phyloP scores from a whole-genome alignment of 2,888 invertebrate genomes.

The Crossocerus cetratus region DNA sequence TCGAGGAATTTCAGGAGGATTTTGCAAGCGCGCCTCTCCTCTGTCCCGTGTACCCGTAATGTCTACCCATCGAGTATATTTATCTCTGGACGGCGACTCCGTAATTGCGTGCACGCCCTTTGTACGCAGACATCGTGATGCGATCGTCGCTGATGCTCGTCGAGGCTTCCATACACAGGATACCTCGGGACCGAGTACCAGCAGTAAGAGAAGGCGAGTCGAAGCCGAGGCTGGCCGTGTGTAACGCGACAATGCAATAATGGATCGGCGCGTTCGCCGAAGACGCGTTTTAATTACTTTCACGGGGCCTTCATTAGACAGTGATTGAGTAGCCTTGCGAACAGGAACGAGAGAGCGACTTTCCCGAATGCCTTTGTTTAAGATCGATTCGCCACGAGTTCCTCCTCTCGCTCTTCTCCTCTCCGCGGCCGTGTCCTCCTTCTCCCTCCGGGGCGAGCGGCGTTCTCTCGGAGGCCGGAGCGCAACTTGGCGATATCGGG shows the following conservation, averaged over 20 bases:
- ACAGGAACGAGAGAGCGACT: neutral
- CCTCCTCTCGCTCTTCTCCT: neutral
- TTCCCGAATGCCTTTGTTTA: neutral
- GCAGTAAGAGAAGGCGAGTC: neutral
- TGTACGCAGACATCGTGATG: neutral
- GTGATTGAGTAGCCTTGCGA: neutral
- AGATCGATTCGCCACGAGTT: neutral
- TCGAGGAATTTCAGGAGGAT: constrained; percentile 50
- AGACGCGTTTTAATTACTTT: constrained; percentile 3
- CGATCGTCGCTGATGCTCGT: neutral
- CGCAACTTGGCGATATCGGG: constrained; percentile 22
- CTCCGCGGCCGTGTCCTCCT: neutral
- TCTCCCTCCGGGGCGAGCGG: neutral
- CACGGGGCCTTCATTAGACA: constrained; percentile 2
- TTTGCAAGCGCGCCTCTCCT: constrained; percentile 39
- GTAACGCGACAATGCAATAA: neutral
- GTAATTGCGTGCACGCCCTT: constrained; percentile 9
- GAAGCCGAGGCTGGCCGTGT: neutral
- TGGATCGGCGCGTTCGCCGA: neutral
- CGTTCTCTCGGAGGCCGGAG: constrained; percentile 12
- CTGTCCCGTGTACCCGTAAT: too few relatives aligned
- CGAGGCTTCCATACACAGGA: neutral
- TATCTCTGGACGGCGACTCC: constrained; percentile 7
- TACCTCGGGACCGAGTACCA: neutral
- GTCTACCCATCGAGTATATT: neutral